Evolutionary conservation across 2,797 vertebrate genomes (phyloP).

Genomic region (Girardinus metallicus): DNA sequence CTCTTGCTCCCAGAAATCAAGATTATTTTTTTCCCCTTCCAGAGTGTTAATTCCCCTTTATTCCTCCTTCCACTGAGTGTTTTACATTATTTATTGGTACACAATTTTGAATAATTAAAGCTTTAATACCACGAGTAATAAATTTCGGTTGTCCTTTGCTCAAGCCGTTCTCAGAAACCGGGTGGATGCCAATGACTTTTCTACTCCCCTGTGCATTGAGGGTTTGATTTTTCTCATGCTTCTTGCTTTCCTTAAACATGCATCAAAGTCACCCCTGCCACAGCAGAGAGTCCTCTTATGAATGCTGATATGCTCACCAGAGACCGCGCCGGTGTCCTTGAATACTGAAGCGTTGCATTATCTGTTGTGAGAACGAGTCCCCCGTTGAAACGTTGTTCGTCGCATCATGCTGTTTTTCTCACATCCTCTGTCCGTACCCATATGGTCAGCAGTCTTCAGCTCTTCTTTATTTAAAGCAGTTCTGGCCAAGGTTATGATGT

Average conservation of each 20-base stretch:
- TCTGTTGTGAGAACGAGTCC: constrained; percentile 52
- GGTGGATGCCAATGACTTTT: constrained; percentile 54
- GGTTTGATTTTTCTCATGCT: constrained; percentile 68
- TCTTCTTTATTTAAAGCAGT: constrained; percentile 31
- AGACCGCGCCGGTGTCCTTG: constrained; percentile 68
- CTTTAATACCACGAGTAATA: constrained; percentile 44
- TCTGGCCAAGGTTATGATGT: constrained; percentile 17
- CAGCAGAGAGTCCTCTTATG: constrained; percentile 55
- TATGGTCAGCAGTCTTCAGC: constrained; percentile 36
- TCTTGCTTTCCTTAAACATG: constrained; percentile 69
- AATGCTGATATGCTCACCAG: constrained; percentile 71
- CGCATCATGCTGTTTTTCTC: constrained; percentile 25
- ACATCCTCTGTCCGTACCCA: constrained; percentile 19
- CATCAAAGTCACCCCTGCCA: constrained; percentile 76
- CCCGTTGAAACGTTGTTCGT: constrained; percentile 50
- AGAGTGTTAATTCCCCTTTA: constrained; percentile 21
- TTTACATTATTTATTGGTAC: constrained; percentile 43
- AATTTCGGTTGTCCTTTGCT: constrained; percentile 55
- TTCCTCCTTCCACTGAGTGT: constrained; percentile 16
- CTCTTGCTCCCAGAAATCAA: constrained; percentile 24
- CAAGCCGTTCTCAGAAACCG: constrained; percentile 48
- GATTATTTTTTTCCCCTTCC: not conserved
- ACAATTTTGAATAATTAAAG: constrained; percentile 56
- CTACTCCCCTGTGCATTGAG: constrained; percentile 50
- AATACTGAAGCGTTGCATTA: constrained; percentile 65